phyloP scores from a whole-genome alignment of 2,113 vertebrate species.

The Pedetes capensis region DNA sequence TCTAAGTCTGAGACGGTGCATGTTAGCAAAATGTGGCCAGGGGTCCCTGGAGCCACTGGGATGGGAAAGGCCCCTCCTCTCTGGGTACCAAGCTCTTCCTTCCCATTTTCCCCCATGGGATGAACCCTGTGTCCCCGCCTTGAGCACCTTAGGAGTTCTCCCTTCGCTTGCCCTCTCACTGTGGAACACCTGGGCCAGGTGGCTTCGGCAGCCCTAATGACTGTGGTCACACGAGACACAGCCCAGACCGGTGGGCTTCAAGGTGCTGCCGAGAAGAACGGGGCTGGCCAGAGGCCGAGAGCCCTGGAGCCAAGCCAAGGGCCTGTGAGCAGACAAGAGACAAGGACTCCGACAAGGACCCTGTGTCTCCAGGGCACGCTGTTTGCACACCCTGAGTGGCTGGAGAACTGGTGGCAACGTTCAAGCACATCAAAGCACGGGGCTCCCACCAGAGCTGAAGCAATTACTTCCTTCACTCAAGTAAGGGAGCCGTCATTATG shows the following conservation, averaged over 20 bases:
- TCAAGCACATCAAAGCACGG: neutral
- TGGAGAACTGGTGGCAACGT: neutral
- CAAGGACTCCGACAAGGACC: no score
- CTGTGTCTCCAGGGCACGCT: neutral
- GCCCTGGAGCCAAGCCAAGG: neutral
- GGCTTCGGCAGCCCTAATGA: no score
- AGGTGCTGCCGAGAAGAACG: no score
- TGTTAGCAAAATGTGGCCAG: fast-evolving
- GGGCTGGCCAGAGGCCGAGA: neutral
- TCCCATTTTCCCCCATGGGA: neutral
- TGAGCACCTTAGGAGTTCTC: fast-evolving
- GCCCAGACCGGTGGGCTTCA: neutral
- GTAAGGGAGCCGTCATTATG: neutral
- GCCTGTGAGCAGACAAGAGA: no score
- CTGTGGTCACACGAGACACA: fast-evolving
- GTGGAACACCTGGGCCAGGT: no score
- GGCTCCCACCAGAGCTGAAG: neutral
- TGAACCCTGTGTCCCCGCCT: neutral
- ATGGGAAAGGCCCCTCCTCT: neutral
- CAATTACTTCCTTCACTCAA: neutral
- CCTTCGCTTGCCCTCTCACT: neutral
- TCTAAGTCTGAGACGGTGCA: fast-evolving
- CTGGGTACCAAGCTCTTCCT: neutral
- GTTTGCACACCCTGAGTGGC: fast-evolving
- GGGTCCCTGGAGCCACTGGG: neutral